Conservation (phyloP, 2,888 invertebrate genomes). For the Seladonia tumulorum region DNA sequence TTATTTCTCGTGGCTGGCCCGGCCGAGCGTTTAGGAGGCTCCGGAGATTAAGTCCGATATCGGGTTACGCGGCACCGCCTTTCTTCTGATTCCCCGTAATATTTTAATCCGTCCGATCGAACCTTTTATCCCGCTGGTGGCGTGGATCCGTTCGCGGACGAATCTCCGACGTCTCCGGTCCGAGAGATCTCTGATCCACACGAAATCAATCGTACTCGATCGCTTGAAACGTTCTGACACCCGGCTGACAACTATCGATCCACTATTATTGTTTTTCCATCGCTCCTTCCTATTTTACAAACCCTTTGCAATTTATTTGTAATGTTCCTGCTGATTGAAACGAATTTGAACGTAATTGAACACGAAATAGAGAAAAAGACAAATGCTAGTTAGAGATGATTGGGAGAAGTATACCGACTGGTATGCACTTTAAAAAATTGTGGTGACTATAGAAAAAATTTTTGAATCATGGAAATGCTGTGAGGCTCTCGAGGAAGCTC, state of each 20-base stretch:
- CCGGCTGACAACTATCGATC: neutral
- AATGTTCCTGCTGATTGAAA: neutral
- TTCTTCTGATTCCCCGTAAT: conserved; percentile 79
- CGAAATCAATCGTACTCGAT: conserved; percentile 16
- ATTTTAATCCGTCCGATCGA: conserved; percentile 81
- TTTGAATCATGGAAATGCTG: too few relatives aligned
- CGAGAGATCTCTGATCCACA: conserved; percentile 26
- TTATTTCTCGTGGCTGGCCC: conserved; percentile 57
- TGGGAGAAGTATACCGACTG: too few relatives aligned
- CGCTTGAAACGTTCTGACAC: neutral
- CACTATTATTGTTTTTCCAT: neutral
- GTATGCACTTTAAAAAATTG: too few relatives aligned
- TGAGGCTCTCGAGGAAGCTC: too few relatives aligned
- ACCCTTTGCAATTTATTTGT: neutral
- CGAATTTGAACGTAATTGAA: neutral
- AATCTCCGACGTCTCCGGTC: conserved; percentile 34
- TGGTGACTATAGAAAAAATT: too few relatives aligned
- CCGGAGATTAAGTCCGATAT: conserved; percentile 79
- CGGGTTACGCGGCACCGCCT: conserved; percentile 77
- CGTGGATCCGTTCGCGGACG: conserved; percentile 23
- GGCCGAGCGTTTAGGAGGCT: conserved; percentile 73
- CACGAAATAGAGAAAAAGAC: neutral
- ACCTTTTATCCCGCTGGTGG: conserved; percentile 74
- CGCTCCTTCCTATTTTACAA: too few relatives aligned
- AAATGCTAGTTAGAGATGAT: neutral